Conservation (phyloP, 1,140 invertebrate genomes). For the Leptinotarsa lineolata region DNA sequence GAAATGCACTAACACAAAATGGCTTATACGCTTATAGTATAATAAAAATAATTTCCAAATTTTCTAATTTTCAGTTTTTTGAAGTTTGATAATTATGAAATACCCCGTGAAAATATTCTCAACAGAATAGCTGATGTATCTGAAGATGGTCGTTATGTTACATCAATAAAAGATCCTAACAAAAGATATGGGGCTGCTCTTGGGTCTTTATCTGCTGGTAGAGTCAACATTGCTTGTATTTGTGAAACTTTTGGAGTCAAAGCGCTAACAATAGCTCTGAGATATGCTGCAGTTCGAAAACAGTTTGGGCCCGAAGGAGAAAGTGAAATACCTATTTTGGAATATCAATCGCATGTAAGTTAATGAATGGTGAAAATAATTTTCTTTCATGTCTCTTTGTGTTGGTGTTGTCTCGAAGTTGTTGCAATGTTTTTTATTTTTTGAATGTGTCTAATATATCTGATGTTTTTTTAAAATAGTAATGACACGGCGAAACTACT, state of each 20-base stretch:
- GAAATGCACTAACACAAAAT: too few relatives aligned
- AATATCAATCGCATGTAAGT: conserved; percentile 85
- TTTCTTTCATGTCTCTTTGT: too few relatives aligned
- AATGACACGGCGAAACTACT: too few relatives aligned
- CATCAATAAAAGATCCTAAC: conserved; percentile 74
- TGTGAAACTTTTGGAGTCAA: conserved; percentile 71
- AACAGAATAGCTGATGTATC: conserved; percentile 89
- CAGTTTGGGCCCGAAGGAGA: conserved; percentile 81
- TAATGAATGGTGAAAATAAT: neutral
- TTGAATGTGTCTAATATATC: too few relatives aligned
- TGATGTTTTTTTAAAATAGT: too few relatives aligned
- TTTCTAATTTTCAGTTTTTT: conserved; percentile 71
- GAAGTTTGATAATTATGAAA: conserved; percentile 83
- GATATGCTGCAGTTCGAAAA: conserved; percentile 86
- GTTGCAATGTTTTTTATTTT: too few relatives aligned
- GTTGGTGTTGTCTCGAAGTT: too few relatives aligned
- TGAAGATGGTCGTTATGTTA: conserved; percentile 79
- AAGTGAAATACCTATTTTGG: conserved; percentile 82
- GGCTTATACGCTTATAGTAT: neutral
- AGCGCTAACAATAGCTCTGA: conserved; percentile 81
- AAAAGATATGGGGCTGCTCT: conserved; percentile 80
- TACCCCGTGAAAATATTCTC: conserved; percentile 80
- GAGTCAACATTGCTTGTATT: conserved; percentile 75
- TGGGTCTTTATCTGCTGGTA: conserved; percentile 82
- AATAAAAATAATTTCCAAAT: conserved; percentile 7